Evolutionary conservation across 2,888 invertebrate species (phyloP).

Genomic region (Anthophora plumipes): DNA sequence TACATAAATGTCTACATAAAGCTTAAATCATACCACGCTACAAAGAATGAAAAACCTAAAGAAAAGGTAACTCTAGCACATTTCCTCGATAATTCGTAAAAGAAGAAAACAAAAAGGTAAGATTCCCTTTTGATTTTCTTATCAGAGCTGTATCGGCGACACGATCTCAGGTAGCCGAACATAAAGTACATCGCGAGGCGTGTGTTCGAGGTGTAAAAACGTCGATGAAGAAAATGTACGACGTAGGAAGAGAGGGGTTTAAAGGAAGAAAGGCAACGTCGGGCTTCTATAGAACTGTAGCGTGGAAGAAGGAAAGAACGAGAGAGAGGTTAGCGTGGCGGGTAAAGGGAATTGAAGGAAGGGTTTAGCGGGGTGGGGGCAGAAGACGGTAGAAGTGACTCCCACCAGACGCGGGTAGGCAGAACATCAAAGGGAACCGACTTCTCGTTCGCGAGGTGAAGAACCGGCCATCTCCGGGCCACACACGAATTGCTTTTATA

Average conservation of each 20-base stretch:
- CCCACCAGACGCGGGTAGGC: conserved; percentile 79
- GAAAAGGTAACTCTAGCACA: no score
- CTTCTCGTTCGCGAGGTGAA: conserved; percentile 84
- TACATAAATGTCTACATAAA: no score
- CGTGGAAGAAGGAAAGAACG: conserved; percentile 8
- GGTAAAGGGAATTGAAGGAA: conserved; percentile 67
- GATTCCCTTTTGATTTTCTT: conserved; percentile 19
- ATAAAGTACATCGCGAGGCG: conserved; percentile 50
- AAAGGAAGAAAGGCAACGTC: conserved; percentile 4
- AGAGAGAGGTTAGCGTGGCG: conserved; percentile 59
- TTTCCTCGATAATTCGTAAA: background rate
- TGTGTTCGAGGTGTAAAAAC: conserved; percentile 56
- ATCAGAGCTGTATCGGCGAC: conserved; percentile 28
- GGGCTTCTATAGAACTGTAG: background rate
- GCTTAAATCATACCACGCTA: no score
- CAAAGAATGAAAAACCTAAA: no score
- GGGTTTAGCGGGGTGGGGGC: conserved; percentile 62
- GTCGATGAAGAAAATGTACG: conserved; percentile 53
- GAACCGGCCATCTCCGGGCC: conserved; percentile 85
- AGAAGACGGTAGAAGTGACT: conserved; percentile 73
- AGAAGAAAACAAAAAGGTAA: no score
- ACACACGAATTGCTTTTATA: conserved; percentile 85
- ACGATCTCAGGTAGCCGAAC: conserved; percentile 48
- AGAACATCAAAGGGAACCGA: conserved; percentile 84
- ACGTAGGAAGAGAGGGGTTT: conserved; percentile 2